These are phyloP conservation scores for Drosophila cognata DNA, from an alignment of 2,888 invertebrate genomes.

Conservation along the genomic window DNA sequence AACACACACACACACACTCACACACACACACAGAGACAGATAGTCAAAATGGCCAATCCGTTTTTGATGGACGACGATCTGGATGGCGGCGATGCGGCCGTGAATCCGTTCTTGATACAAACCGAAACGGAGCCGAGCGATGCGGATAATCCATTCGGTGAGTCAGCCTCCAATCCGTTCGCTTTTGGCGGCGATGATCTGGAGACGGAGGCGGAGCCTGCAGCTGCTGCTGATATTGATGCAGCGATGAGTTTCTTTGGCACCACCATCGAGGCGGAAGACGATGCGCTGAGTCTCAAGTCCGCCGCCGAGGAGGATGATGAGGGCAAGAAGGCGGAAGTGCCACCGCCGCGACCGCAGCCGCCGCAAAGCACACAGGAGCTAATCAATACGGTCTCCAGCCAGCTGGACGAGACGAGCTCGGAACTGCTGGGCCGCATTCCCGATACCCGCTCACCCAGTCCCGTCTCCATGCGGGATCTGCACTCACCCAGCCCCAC, in stretches of 20 bases:
- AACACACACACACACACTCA: constrained; percentile 4
- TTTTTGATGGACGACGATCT: constrained; percentile 91
- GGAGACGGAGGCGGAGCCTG: constrained; percentile 69
- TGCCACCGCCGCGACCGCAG: constrained; percentile 86
- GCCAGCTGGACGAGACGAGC: constrained; percentile 94
- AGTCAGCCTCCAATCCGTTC: constrained; percentile 88
- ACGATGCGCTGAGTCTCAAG: constrained; percentile 82
- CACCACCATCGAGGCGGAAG: constrained; percentile 85
- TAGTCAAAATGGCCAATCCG: constrained; percentile 90
- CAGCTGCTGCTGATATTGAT: constrained; percentile 76
- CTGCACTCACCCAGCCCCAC: constrained; percentile 94
- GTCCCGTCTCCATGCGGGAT: constrained; percentile 93
- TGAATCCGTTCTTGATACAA: constrained; percentile 90
- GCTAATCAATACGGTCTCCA: constrained; percentile 93
- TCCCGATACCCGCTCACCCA: constrained; percentile 94
- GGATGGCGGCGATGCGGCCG: constrained; percentile 85
- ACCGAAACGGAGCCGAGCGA: constrained; percentile 77
- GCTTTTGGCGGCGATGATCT: constrained; percentile 86
- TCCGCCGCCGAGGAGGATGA: constrained; percentile 81
- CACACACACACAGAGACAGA: constrained; percentile 2
- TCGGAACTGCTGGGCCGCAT: constrained; percentile 92
- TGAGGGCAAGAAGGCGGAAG: constrained; percentile 68
- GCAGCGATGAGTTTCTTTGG: constrained; percentile 85
- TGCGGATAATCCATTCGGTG: constrained; percentile 89
- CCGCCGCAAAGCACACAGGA: constrained; percentile 92